Conservation (phyloP, 2,888 invertebrate genomes). For the Parnassius glacialis region DNA sequence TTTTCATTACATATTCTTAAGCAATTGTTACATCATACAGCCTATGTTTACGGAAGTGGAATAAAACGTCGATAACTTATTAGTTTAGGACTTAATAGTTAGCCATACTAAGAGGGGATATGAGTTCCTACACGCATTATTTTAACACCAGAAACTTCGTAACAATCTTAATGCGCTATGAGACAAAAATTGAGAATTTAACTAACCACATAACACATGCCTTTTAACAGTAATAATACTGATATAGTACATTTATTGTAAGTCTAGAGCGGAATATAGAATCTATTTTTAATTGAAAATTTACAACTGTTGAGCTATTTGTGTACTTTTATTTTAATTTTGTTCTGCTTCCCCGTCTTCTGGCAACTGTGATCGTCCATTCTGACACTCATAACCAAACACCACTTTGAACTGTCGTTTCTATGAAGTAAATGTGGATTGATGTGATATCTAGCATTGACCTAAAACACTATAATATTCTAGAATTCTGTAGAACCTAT, state of each 20-base stretch:
- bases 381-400: conserved; percentile 67
- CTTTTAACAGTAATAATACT: conserved; percentile 65
- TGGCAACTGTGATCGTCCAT: conserved; percentile 70
- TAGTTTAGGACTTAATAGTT: conserved; percentile 44
- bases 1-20: not conserved
- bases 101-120: conserved; percentile 57
- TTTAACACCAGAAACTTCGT: conserved; percentile 50
- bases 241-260: conserved; percentile 43
- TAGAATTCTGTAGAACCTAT: conserved; percentile 3
- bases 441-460: conserved; percentile 20
- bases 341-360: conserved; percentile 74
- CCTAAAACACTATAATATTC: conserved; percentile 11
- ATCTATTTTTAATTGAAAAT: conserved; percentile 47
- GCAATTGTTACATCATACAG: not conserved
- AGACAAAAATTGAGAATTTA: conserved; percentile 38
- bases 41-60: conserved; percentile 13
- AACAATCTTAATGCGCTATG: conserved; percentile 55
- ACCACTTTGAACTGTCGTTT: conserved; percentile 49
- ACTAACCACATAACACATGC: conserved; percentile 46
- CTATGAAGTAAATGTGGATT: conserved; percentile 65
- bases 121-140: conserved; percentile 48
- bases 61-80: conserved; percentile 44
- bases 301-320: conserved; percentile 47
- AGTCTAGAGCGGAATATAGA: conserved; percentile 35
- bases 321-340: conserved; percentile 38